Evolutionary conservation across 2,797 vertebrate species (phyloP), one percentile per base, ranked within the genome.

Genomic region (Chelon auratus): DNA sequence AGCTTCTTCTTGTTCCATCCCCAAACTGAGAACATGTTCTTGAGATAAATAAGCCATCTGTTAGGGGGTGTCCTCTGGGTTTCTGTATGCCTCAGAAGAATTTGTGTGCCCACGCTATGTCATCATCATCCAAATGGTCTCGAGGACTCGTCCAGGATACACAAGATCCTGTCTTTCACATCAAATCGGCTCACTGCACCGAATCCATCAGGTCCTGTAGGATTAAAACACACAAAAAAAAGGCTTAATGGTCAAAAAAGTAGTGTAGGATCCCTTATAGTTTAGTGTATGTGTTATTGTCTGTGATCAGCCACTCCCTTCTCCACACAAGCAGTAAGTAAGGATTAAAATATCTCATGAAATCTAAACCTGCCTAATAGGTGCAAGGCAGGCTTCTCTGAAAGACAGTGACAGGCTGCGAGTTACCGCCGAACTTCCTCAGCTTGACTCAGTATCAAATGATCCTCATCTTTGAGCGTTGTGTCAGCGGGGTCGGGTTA

Each of bases 191-290:
- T 33, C 40, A 20, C 36, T 53, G 69, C 56, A 58, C 74, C 36
- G 14, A 63, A 67, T 80, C 62, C 75, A 85, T 78, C 83, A 73
- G 85, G 87, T 88, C 84, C 88, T 92, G 76, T 72, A 77, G 77
- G 88, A 87, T 87, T 64, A 80, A 75, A 65, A 81, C 68, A 88
- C 68, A 86, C 24, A 26, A 3, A 73, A 84, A 54, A 71, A 43
- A 66, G 33, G 42, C 17, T 45, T 54, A 26, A 53, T 76, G 75
- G 69, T 86, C 61, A 71, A 76, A 72, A 76, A 65, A 83, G 36
- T 45, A 67, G 36, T 80, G 69, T 61, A 24, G 17, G 30, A 55
- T 56, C 47, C 9, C 12, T 62, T 36, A 2, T 57, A 71, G 37
- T 60, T 83, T 2, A 60, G 43, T 68, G 67, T 36, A 82, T 70